Conservation (phyloP, 2,888 invertebrate species). For the Rhabditoides inermis region DNA sequence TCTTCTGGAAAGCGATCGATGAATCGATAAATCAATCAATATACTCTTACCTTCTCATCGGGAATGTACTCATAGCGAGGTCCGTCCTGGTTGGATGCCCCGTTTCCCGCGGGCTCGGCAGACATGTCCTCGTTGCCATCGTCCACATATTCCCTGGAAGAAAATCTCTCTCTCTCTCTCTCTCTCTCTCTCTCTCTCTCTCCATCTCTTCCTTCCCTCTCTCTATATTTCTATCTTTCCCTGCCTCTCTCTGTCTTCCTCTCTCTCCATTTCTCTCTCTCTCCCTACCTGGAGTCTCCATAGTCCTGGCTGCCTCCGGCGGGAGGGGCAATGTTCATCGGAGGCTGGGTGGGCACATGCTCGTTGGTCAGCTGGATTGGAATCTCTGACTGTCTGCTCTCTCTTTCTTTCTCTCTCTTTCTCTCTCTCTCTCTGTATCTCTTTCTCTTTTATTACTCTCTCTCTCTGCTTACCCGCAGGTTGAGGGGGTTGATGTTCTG, state of each 20-base stretch:
- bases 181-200: too few species aligned
- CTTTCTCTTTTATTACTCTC: neutral
- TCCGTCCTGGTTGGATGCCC: conserved; percentile 16
- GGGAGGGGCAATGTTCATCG: too few species aligned
- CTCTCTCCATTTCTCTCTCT: too few species aligned
- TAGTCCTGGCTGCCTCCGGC: conserved; percentile 10
- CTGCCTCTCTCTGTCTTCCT: too few species aligned
- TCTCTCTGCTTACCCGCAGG: conserved; percentile 41
- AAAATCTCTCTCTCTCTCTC: too few species aligned
- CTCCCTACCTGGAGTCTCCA: neutral
- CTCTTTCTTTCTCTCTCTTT: neutral
- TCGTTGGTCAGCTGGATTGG: conserved; percentile 40
- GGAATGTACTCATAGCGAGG: conserved; percentile 9
- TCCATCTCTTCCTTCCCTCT: too few species aligned
- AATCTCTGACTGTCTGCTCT: too few species aligned
- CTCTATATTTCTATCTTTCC: too few species aligned
- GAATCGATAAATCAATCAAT: neutral
- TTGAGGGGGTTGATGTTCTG: conserved; percentile 52
- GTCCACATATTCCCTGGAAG: neutral
- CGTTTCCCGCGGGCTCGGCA: too few species aligned
- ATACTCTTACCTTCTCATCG: conserved; percentile 3
- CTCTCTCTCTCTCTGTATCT: too few species aligned
- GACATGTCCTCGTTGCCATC: neutral
- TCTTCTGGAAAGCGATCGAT: neutral
- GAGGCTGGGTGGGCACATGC: conserved; percentile 41